Evolutionary conservation across 2,888 invertebrate species (phyloP), one percentile per base, ranked within the genome.

Genomic region (Pollenia griseotomentosa): DNA sequence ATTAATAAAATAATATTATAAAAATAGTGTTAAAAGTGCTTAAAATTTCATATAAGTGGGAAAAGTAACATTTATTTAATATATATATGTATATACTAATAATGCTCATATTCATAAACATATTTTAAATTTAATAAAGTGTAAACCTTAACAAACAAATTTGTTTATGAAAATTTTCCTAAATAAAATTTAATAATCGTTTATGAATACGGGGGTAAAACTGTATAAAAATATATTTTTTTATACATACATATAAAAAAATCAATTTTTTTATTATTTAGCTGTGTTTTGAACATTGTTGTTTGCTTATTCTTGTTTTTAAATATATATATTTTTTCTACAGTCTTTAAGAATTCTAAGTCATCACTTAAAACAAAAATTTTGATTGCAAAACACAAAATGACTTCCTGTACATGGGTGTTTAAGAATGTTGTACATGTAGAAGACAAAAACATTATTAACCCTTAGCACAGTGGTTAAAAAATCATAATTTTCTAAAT

Each of bases 311-410:
- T 79, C 48, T 12, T 74, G 33, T 55, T 44, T 74, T 81, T 19
- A 65, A 53, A 10, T 33, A 33, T 33, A 53, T 81, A 8, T 57
- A 23, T 11, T 48, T 44, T 71, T 80, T 14, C 78, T 73, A 44
- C 19, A 83, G 59, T 61, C 16, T 68, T 71, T 80, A 61, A 77
- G 42, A 80, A 86, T 82, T 74, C 63, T 57, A 86, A 86, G 83
- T 86, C 82, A 63, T 57, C 61, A 71, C 23, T 65, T 57, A 44
- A 70, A 79, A 70, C 6, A 83, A 74, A 33, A 74, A 83, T 70
- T 83, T 80, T 77, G 59, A 77, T 71, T 80, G 46, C 71, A 79
- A 83, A 86, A 80, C 73, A 83, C 61, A 66, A 73, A 83, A 66
- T 66, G 53, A 80, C 53, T 63, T 81, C 51, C 61, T 59, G 12